Conservation (phyloP, 2,113 vertebrate species). For the Lichenostomus cassidix region DNA sequence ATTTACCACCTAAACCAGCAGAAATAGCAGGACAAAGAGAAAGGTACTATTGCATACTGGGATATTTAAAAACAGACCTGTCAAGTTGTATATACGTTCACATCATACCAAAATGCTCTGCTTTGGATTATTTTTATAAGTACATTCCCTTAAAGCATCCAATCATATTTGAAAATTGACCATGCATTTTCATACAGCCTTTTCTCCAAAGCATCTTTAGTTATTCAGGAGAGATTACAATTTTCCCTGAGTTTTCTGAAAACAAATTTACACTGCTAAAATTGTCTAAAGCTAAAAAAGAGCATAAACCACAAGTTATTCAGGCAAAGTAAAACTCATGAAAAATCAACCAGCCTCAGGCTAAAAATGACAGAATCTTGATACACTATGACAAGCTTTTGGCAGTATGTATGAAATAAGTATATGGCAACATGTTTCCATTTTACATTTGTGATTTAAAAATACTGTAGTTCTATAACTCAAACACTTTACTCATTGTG, state of each 20-base stretch:
- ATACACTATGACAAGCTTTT: slow-evolving; percentile 42
- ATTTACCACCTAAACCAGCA: not conserved
- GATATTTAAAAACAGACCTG: slow-evolving; percentile 38
- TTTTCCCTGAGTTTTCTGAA: slow-evolving; percentile 32
- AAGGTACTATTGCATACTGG: not conserved
- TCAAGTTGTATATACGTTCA: slow-evolving; percentile 14
- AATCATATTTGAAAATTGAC: not conserved
- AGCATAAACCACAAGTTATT: slow-evolving; percentile 15
- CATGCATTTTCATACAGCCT: not conserved
- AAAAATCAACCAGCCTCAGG: slow-evolving; percentile 38
- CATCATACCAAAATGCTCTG: slow-evolving; percentile 27
- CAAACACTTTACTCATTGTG: slow-evolving; percentile 27
- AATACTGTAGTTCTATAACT: slow-evolving; percentile 4
- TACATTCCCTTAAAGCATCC: slow-evolving; percentile 6
- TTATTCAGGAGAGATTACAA: slow-evolving; percentile 42
- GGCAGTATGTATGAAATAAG: slow-evolving; percentile 8
- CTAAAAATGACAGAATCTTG: slow-evolving; percentile 47
- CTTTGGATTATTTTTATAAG: slow-evolving; percentile 53
- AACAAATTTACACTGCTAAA: slow-evolving; percentile 57
- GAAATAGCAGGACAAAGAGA: not conserved
- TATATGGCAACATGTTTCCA: slow-evolving; percentile 20
- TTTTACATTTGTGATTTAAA: slow-evolving; percentile 40
- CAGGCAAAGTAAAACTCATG: slow-evolving; percentile 27
- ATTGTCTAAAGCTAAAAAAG: slow-evolving; percentile 48
- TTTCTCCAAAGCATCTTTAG: slow-evolving; percentile 37